phyloP scores from a whole-genome alignment of 2,113 vertebrate species.

The Typhlomys cinereus region DNA sequence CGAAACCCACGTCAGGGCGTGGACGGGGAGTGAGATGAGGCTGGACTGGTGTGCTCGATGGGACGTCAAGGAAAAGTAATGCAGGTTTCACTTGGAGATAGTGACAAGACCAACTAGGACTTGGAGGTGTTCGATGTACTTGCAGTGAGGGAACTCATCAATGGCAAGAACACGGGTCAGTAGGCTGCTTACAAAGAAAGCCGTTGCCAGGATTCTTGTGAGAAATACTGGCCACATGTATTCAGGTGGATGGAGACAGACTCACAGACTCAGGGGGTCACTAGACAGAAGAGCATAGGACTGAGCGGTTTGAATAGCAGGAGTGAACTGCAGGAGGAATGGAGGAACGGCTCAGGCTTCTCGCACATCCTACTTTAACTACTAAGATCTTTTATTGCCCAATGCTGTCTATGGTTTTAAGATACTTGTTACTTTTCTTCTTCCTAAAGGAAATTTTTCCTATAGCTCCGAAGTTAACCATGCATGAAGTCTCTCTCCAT shows the following conservation, averaged over 20 bases:
- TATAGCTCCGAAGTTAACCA: conserved; percentile 1
- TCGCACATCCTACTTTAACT: not conserved
- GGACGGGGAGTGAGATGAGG: not conserved
- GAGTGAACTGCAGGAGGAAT: not conserved
- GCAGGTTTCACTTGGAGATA: not conserved
- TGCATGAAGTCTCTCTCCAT: not conserved
- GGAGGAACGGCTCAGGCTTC: not conserved
- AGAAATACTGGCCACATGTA: not conserved
- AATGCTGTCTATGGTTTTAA: not conserved
- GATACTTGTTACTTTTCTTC: not conserved
- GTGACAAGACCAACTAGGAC: not conserved
- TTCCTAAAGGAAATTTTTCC: not conserved
- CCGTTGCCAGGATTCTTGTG: rapidly evolving
- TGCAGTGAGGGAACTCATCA: not conserved
- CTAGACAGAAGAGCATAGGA: not conserved
- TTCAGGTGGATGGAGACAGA: not conserved
- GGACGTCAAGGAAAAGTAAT: not conserved
- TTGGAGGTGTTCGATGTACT: not conserved
- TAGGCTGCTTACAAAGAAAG: not conserved
- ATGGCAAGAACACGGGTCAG: not conserved
- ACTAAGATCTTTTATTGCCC: not conserved
- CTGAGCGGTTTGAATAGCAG: not conserved
- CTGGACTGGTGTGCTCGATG: rapidly evolving
- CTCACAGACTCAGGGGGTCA: not conserved
- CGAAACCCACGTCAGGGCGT: rapidly evolving